Evolutionary conservation across 2,888 invertebrate genomes (phyloP), one percentile per base, ranked within the genome.

Genomic region (Drosophila differens): DNA sequence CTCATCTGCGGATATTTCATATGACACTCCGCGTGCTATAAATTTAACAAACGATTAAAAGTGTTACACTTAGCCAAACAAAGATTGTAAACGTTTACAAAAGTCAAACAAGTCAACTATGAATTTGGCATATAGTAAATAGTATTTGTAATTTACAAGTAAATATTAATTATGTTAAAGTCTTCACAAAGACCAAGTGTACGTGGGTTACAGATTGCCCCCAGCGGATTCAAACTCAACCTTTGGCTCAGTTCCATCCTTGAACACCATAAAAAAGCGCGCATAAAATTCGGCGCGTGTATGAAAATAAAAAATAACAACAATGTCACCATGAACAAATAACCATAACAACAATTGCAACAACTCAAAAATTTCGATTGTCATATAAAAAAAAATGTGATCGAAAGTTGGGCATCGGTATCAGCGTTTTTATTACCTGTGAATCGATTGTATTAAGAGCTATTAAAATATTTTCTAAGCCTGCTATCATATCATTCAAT

Each of bases 391-490:
- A 69, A 70, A 70, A 51, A 55, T 32, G 22, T 60, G 69, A 74
- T 35, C 74, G 61, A 80, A 68, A 78, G 47, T 76, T 72, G 47
- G n/a, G 60, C 70, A 82, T 67, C 67, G 84, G 63, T 83, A 83
- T 83, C 79, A 83, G 69, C 72, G 12, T 12, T 37, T 68, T 88
- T 86, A 86, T 79, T 75, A 73, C 82, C 82, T 88, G 83, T 72
- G 85, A 86, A 86, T 86, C 88, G 85, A 86, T 86, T 86, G 88
- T 85, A 86, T 86, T 86, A 88, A 85, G 74, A 86, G 85, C 88
- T 79, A 86, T 86, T 86, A 86, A 86, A 88, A 86, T 88, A 85
- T 85, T 85, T 88, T 88, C 79, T 83, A 82, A 86, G 68, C 78
- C 72, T 79, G 80, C 88, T 88, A 88, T 86, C 85, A 86, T 86